phyloP scores from a whole-genome alignment of 2,797 vertebrate species.

The Epinephelus coioides region DNA sequence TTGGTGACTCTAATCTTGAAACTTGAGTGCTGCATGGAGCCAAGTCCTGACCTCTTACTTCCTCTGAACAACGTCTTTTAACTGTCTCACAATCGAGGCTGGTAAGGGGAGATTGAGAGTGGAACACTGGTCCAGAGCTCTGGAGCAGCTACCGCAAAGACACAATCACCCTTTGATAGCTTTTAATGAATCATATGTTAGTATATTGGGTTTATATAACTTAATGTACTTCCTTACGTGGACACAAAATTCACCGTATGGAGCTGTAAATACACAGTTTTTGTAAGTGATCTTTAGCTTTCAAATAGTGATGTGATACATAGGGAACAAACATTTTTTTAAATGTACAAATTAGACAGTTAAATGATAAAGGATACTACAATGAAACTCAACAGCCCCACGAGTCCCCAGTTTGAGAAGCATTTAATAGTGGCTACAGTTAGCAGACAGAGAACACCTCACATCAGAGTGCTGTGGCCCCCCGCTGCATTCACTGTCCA shows the following conservation, averaged over 20 bases:
- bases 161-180: too few relatives aligned
- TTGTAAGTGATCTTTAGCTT: not conserved
- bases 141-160: too few relatives aligned
- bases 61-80: too few relatives aligned
- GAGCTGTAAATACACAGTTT: not conserved
- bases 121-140: too few relatives aligned
- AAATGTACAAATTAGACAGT: not conserved
- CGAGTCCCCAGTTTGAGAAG: not conserved
- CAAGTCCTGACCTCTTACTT: too few relatives aligned
- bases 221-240: not conserved
- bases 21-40: too few relatives aligned
- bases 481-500: conserved; percentile 15
- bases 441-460: conserved; percentile 1
- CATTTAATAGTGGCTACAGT: conserved; percentile 1
- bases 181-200: too few relatives aligned
- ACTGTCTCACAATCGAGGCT: too few relatives aligned
- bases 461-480: conserved; percentile 1
- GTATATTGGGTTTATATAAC: too few relatives aligned
- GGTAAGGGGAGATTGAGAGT: too few relatives aligned
- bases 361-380: not conserved
- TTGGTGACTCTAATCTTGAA: too few relatives aligned
- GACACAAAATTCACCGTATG: too few relatives aligned
- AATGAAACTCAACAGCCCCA: not conserved
- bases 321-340: not conserved
- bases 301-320: not conserved